Base-by-base conservation (phyloP, 2,797 vertebrate species). In the Erethizon dorsatum region DNA sequence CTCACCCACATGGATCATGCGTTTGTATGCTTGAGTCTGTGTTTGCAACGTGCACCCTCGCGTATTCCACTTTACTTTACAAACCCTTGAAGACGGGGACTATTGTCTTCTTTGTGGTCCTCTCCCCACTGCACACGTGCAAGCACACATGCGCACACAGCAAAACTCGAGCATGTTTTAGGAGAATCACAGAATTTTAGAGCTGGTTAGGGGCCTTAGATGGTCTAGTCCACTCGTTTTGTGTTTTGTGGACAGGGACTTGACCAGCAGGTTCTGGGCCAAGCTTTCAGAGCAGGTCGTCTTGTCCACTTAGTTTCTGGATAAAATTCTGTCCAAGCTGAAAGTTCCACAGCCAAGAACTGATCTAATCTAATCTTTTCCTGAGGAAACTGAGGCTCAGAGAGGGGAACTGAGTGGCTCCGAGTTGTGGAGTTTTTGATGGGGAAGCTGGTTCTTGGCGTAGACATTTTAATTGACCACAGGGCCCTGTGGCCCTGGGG, bases 91-190 rank as follows among this genome's bases (percentile, higher is more conserved):
- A 14, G 79, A 24, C 26, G 65, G 57, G 45, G 28, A 50, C 69
- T 18, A 6, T 31, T 65, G 45, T 77, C 20, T 57, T 33, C 28
- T 8, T 54, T 89, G n/a, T 1, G 0, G 8, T 54, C 41, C 37
- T 54, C 13, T 41, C 15, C 1, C 8, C 9, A 22, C 10, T 1
- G 2, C 56, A 41, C 18, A 79, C 0, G 0, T 0, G 12, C 7
- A 26, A 24, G 20, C 15, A 59, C 57, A 87, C 6, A 75, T 2
- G 5, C 1, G 37, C 2, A 47, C 3, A 47, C 47, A 37, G 5
- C 5, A 59, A 71, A 73, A 47, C 41, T 24, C 0, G 4, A 56
- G 41, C 52, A 20, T 2, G 0, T 15, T 15, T 5, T 20, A 56
- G 47, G 41, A 41, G 67, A 83, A 57, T 9, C 37, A 33, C 2